A percentile compares a stretch with the other conserved stretches of the same genome.
Evolutionary conservation across 2,888 invertebrate species (phyloP).

Genomic region (Leptopilina syphax): DNA sequence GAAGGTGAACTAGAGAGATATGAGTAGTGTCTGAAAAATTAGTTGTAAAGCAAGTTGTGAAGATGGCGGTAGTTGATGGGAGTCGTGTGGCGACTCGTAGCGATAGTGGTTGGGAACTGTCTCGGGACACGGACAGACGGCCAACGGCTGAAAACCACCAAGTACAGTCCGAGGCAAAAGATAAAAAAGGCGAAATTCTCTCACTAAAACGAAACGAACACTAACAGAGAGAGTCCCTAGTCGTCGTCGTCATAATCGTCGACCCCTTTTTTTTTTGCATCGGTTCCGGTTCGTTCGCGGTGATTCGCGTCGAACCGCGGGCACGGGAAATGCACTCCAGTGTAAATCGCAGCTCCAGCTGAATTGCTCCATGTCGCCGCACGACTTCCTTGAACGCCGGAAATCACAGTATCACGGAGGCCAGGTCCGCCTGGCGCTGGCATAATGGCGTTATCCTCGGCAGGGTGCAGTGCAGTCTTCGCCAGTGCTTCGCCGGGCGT

Average conservation of each 20-base stretch:
- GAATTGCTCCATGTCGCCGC: constrained; percentile 48
- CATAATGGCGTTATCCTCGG: constrained; percentile 74
- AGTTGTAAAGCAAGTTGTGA: not conserved
- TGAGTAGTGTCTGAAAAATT: too few relatives aligned
- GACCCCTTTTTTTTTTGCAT: constrained; percentile 8
- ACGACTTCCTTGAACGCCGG: constrained; percentile 44
- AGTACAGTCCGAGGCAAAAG: constrained; percentile 32
- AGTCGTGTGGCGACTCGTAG: not conserved
- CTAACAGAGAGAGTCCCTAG: not conserved
- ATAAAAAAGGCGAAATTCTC: not conserved
- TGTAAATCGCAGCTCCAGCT: constrained; percentile 25
- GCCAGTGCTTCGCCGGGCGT: constrained; percentile 58
- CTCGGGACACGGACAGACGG: not conserved
- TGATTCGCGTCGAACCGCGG: constrained; percentile 14
- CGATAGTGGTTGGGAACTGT: not conserved
- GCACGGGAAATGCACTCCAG: constrained; percentile 29
- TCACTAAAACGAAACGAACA: not conserved
- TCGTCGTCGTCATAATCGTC: constrained; percentile 33
- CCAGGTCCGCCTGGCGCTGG: constrained; percentile 52
- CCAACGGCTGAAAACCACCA: not conserved
- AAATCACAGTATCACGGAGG: constrained; percentile 45
- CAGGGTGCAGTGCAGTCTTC: constrained; percentile 66
- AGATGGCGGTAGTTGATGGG: not conserved
- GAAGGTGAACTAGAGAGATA: too few relatives aligned
- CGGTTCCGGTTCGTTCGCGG: constrained; percentile 18